These are phyloP conservation scores for Cyanoramphus novaezelandiae DNA, from an alignment of 2,113 vertebrate species.

Conservation along the genomic window DNA sequence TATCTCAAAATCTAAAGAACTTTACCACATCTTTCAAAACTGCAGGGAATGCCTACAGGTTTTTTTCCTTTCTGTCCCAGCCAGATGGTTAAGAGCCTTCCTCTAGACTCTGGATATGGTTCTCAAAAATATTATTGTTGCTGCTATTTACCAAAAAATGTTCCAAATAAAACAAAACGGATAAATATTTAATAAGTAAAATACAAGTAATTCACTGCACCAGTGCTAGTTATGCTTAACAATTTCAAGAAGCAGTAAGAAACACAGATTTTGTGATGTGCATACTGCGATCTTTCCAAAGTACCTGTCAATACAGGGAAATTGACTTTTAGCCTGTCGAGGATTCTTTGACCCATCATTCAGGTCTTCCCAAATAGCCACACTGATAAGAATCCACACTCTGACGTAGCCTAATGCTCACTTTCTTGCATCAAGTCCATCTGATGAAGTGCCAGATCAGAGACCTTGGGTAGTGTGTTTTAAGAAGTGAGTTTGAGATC, in stretches of 20 bases:
- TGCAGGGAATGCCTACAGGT: not conserved
- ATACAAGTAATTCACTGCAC: not conserved
- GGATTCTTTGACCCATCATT: not conserved
- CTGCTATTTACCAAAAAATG: not conserved
- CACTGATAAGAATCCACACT: not conserved
- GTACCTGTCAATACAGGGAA: not conserved
- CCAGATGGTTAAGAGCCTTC: not conserved
- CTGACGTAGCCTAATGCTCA: not conserved
- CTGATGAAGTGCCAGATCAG: not conserved
- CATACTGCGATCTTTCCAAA: not conserved
- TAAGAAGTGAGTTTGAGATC: not conserved
- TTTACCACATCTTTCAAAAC: not conserved
- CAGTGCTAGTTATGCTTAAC: not conserved
- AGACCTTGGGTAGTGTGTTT: not conserved
- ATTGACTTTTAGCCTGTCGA: not conserved
- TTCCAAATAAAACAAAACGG: not conserved
- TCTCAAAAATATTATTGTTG: not conserved
- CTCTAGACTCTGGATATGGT: not conserved
- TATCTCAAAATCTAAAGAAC: not conserved
- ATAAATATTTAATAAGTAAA: not conserved
- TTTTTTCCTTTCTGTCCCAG: not conserved
- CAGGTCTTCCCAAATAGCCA: not conserved
- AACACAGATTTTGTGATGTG: not conserved
- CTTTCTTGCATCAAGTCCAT: not conserved
- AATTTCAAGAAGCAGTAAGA: not conserved